Percentiles rank a stretch among this genome's conserved stretches.
phyloP scores from a whole-genome alignment of 2,113 vertebrate species.

The Blennius ocellaris region DNA sequence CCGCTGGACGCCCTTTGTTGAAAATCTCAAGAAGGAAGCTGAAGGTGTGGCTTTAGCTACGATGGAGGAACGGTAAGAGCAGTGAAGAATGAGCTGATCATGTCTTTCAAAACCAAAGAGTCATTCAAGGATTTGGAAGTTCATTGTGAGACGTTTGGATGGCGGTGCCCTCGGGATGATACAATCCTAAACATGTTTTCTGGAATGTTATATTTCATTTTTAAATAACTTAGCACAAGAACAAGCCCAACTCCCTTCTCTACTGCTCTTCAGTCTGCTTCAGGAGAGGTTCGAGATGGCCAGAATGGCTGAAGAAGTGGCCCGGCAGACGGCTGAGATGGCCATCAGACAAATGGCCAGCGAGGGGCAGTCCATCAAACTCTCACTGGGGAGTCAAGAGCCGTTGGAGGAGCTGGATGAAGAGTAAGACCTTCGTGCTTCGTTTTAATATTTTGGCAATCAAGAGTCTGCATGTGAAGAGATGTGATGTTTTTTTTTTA shows the following conservation, averaged over 20 bases:
- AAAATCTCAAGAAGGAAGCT: slow-evolving; percentile 78
- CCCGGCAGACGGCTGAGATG: slow-evolving; percentile 76
- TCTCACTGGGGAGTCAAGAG: slow-evolving; percentile 74
- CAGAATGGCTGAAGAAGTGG: slow-evolving; percentile 80
- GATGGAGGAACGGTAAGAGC: slow-evolving; percentile 83
- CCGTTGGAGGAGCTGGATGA: slow-evolving; percentile 69
- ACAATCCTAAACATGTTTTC: no score
- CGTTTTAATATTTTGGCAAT: neutral
- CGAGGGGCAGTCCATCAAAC: slow-evolving; percentile 68
- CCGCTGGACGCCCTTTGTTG: slow-evolving; percentile 81
- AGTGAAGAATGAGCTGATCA: no score
- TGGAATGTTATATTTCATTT: no score
- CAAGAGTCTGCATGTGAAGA: slow-evolving; percentile 2
- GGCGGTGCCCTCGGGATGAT: no score
- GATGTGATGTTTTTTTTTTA: slow-evolving; percentile 2
- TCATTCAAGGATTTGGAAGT: no score
- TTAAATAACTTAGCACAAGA: no score
- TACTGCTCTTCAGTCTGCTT: slow-evolving; percentile 59
- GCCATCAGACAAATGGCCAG: slow-evolving; percentile 77
- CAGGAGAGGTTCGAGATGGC: slow-evolving; percentile 73
- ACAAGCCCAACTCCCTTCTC: no score
- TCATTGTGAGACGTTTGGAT: no score
- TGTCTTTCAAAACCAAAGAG: no score
- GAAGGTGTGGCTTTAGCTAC: slow-evolving; percentile 74
- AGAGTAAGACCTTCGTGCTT: slow-evolving; percentile 49